These are phyloP conservation scores for Pipa parva DNA, from an alignment of 2,113 vertebrate genomes.

Conservation along the genomic window DNA sequence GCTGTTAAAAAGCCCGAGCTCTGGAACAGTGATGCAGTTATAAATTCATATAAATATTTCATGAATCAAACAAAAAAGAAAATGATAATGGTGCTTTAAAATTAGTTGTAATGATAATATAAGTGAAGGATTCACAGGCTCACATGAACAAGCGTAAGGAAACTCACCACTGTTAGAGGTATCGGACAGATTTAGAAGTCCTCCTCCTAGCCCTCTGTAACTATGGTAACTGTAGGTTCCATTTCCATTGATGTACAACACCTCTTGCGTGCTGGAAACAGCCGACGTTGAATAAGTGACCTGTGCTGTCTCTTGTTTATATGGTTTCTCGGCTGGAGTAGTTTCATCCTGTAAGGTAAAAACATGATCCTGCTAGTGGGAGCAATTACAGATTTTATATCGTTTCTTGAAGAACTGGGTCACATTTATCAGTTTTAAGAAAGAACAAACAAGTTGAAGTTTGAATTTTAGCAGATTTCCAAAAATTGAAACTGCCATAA, in stretches of 20 bases:
- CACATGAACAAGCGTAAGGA: conserved; percentile 22
- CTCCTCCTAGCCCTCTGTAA: conserved; percentile 74
- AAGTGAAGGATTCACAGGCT: background rate
- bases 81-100: conserved; percentile 18
- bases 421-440: conserved; percentile 3
- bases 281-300: conserved; percentile 67
- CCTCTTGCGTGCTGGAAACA: conserved; percentile 73
- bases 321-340: conserved; percentile 65
- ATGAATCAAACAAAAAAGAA: too few relatives aligned
- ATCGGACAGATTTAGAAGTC: conserved; percentile 74
- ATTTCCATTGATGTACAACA: conserved; percentile 79
- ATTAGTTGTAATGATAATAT: conserved; percentile 23
- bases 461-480: conserved; percentile 8
- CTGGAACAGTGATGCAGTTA: too few relatives aligned
- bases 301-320: conserved; percentile 69
- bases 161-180: conserved; percentile 73
- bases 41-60: too few relatives aligned
- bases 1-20: too few relatives aligned
- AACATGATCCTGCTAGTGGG: conserved; percentile 16
- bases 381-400: conserved; percentile 7
- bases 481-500: too few relatives aligned
- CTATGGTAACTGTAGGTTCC: conserved; percentile 82
- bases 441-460: conserved; percentile 19
- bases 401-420: background rate
- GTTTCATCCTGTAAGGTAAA: conserved; percentile 65